A percentile compares a stretch with the other conserved stretches of the same genome.
phyloP scores from a whole-genome alignment of 1,140 invertebrate species.

The Drosophila sp. region DNA sequence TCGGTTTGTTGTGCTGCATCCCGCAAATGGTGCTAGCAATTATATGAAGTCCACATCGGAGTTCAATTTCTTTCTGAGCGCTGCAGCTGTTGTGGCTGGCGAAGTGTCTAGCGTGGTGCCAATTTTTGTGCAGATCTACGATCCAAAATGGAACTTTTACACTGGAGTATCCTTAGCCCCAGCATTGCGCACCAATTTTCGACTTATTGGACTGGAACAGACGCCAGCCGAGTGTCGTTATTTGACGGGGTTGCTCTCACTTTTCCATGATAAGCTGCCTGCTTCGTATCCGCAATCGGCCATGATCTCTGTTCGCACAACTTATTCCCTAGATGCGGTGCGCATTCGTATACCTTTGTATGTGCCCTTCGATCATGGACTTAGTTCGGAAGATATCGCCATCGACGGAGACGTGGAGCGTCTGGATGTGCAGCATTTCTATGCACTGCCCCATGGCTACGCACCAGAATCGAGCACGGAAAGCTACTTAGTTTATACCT shows the following conservation, averaged over 20 bases:
- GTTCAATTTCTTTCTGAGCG: slow-evolving; percentile 94
- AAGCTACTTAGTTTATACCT: slow-evolving; percentile 92
- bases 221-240: slow-evolving; percentile 93
- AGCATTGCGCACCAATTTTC: slow-evolving; percentile 91
- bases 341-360: slow-evolving; percentile 84
- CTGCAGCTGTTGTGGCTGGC: slow-evolving; percentile 91
- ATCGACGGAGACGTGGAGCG: slow-evolving; percentile 51
- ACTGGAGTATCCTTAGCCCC: slow-evolving; percentile 91
- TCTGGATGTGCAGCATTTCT: slow-evolving; percentile 59
- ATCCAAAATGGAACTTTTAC: slow-evolving; percentile 93
- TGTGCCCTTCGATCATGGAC: slow-evolving; percentile 65
- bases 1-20: slow-evolving; percentile 92
- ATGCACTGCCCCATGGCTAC: slow-evolving; percentile 94
- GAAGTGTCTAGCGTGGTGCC: slow-evolving; percentile 93
- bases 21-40: slow-evolving; percentile 85
- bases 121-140: slow-evolving; percentile 93
- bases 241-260: slow-evolving; percentile 90
- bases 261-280: slow-evolving; percentile 93
- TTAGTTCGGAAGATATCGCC: slow-evolving; percentile 60
- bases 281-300: slow-evolving; percentile 87
- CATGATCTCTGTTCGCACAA: slow-evolving; percentile 91
- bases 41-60: slow-evolving; percentile 90
- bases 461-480: slow-evolving; percentile 92
- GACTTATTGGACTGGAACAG: slow-evolving; percentile 94
- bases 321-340: slow-evolving; percentile 92